Base-by-base conservation (phyloP, 1,140 invertebrate genomes). In the Coenobita brevimanus region DNA sequence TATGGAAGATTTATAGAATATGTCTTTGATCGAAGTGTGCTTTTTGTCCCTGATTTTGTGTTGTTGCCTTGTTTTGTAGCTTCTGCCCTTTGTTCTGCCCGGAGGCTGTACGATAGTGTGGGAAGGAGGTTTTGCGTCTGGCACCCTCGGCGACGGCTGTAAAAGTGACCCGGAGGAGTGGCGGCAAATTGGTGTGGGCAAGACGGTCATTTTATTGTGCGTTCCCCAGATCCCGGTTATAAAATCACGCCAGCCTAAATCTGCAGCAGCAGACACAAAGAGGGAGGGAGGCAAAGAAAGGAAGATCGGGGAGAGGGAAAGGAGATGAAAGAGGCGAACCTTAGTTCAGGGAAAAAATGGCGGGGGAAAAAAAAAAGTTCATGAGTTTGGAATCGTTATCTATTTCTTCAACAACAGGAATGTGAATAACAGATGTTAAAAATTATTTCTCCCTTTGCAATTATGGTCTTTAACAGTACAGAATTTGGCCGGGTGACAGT, bases 101-200 rank as follows among this genome's bases (percentile, higher is more conserved):
- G 46, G 38, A 30, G 38, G 24, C 27, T 21, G 38, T 30, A 71
- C 27, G 38, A 33, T 27, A 36, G 27, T 33, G 24, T 30, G 24
- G 1, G 13, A 3, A 38, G 30, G 30, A 8, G 4, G 27, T 38
- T 4, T 15, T 30, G 1, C 67, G 10, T 30, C 27, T 33, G 30
- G 30, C 15, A 71, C 3, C 67, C 67, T 54, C 24, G 81, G 3
- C 24, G 41, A 33, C 27, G 17, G 69, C 67, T 41, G 36, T 75
- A 75, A 84, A 84, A 84, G 69, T 57, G 82, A 71, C 69, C 82
- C 71, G 57, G 67, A 60, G 82, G 82, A 73, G 82, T n/a, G 57
- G 82, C 69, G 69, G 69, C 82, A 84, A 73, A 84, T 84, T 84
- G 82, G 67, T 73, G 82, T 75, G 82, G 82, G 69, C 69, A 75